A percentile compares a stretch with the other conserved stretches of the same genome.
Evolutionary conservation across 2,113 vertebrate genomes (phyloP).

Genomic region (Chaetodon trifascialis): DNA sequence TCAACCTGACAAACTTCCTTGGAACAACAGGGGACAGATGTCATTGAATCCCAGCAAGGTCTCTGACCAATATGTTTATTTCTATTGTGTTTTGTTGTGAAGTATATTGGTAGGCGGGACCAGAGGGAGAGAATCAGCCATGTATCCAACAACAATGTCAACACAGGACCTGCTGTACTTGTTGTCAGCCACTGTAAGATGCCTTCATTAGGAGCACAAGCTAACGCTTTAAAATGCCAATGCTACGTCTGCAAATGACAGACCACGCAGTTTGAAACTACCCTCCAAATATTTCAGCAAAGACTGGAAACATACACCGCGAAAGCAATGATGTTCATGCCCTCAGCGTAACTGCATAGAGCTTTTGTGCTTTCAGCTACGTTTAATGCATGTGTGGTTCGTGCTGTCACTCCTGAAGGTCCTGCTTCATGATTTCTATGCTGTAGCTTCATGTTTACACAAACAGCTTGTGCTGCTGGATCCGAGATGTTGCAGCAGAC

Average conservation of each 20-base stretch:
- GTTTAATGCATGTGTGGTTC: background rate
- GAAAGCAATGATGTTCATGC: background rate
- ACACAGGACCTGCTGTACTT: background rate
- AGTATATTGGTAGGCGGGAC: background rate
- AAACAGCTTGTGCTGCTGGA: background rate
- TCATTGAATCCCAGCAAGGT: conserved; percentile 1
- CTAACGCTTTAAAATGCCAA: background rate
- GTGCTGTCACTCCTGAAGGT: background rate
- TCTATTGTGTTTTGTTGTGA: background rate
- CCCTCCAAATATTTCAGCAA: background rate
- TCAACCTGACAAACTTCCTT: conserved; percentile 28
- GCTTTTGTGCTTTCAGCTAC: background rate
- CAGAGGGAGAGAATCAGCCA: background rate
- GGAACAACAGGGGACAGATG: conserved; percentile 32
- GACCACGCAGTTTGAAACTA: background rate
- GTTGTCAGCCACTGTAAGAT: background rate
- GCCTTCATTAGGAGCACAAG: background rate
- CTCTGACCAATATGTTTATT: background rate
- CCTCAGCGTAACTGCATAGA: background rate
- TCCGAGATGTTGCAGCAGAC: background rate
- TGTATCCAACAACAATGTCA: background rate
- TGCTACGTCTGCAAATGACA: background rate
- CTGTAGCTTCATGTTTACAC: background rate
- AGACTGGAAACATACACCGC: background rate
- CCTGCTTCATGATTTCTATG: background rate